Evolutionary conservation across 2,113 vertebrate species (phyloP).

Genomic region (Leptobrachium ailaonicum): DNA sequence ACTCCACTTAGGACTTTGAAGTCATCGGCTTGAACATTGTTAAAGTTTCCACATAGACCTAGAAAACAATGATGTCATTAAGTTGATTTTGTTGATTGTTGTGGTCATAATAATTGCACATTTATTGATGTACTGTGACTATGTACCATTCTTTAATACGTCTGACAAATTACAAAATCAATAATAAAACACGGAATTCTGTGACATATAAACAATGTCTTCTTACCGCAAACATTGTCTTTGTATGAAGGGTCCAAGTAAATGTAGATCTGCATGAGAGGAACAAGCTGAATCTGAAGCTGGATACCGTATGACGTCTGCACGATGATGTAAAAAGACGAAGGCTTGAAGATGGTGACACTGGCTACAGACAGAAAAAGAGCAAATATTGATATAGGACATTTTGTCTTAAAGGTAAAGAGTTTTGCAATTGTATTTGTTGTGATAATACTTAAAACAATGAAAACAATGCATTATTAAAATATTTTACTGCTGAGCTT

Average conservation of each 20-base stretch:
- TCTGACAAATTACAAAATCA: too few species aligned
- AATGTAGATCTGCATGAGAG: slow-evolving; percentile 68
- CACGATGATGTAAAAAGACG: slow-evolving; percentile 64
- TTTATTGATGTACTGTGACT: too few species aligned
- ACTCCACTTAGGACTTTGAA: slow-evolving; percentile 78
- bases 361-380: slow-evolving; percentile 18
- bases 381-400: too few species aligned
- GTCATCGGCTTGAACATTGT: slow-evolving; percentile 79
- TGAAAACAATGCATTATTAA: neutral
- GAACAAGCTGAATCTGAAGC: slow-evolving; percentile 66
- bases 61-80: neutral
- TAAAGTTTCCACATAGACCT: slow-evolving; percentile 96
- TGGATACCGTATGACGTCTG: slow-evolving; percentile 62
- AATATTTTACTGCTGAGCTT: too few species aligned
- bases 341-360: slow-evolving; percentile 61
- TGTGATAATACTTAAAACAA: neutral
- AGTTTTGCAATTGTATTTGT: too few species aligned
- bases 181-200: too few species aligned
- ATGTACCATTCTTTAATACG: too few species aligned
- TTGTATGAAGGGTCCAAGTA: slow-evolving; percentile 48
- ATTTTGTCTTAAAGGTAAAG: too few species aligned
- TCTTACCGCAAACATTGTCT: slow-evolving; percentile 60
- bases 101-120: too few species aligned
- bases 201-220: neutral
- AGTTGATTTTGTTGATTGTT: neutral